Evolutionary conservation across 2,888 invertebrate species (phyloP), one percentile per base, ranked within the genome.

Genomic region (Noctua janthina): DNA sequence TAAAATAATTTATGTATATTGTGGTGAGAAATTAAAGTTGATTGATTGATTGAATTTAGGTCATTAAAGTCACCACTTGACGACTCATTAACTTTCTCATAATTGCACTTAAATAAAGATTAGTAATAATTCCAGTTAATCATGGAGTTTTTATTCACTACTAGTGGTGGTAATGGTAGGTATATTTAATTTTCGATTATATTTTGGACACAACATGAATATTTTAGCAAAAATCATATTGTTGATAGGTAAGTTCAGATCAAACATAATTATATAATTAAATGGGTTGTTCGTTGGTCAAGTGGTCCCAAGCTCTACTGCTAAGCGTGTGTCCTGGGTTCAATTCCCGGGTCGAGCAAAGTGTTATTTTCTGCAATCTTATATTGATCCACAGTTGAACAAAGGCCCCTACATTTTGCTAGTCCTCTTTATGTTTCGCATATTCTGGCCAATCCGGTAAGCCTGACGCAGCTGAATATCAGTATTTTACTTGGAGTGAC

Each of bases 211-310:
- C 8, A 64, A 66, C 46, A 78, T 86, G 67, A 23, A 15, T 51
- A 49, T 35, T 51, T 35, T 74, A 1, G 7, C 66, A 23, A 23
- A 29, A 23, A 43, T 43, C 1, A 2, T 86, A 70, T 35, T 83
- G 7, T n/a, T 79, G 17, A 39, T 79, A 23, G 73, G 85, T 85
- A 73, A 83, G 87, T 82, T 13, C 23, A 8, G 20, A 13, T 35
- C 13, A n/a, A 5, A 51, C 23, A 13, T 17, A 20, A 23, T 62
- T 1, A 7, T 46, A 29, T 15, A 29, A 35, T 20, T 20, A 66
- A 20, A 20, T 35, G 2, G 66, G 35, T 35, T 66, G 39, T 5
- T 66, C 39, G 66, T 35, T 20, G 39, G 5, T 62, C 15, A 15
- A 29, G 29, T 62, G 6, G 29, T 20, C 20, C 20, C 35, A 39